Percentiles rank a stretch among this genome's conserved stretches.
Conservation (phyloP, 1,140 invertebrate species). For the Brevipalpus yothersi region DNA sequence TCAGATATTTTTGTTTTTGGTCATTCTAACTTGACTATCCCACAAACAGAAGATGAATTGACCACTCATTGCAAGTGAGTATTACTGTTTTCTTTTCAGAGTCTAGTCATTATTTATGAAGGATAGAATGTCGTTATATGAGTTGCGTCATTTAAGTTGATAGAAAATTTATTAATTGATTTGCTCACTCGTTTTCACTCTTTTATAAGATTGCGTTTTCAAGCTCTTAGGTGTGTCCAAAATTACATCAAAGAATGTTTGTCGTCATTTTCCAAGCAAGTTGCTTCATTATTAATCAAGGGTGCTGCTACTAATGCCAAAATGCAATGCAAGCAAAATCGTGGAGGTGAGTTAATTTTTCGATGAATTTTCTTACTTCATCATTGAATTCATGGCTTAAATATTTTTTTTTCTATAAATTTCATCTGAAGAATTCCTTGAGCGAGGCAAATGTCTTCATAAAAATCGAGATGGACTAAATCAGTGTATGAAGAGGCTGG, state of each 20-base stretch:
- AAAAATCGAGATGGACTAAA: neutral
- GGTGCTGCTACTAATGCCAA: neutral
- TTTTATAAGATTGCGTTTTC: neutral
- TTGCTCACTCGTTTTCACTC: neutral
- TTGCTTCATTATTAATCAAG: neutral
- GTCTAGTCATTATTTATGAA: too few species aligned
- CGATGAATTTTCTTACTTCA: neutral
- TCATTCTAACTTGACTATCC: neutral
- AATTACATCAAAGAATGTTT: neutral
- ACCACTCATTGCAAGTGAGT: neutral
- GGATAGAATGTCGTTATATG: too few species aligned
- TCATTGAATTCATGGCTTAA: neutral
- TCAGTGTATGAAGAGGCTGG: neutral
- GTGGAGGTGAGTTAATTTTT: neutral
- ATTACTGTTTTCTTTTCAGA: too few species aligned
- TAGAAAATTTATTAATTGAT: too few species aligned
- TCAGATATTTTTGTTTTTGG: neutral
- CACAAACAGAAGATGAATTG: neutral
- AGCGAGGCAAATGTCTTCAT: neutral
- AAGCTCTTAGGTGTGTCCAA: neutral
- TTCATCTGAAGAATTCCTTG: neutral
- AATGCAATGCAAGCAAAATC: neutral
- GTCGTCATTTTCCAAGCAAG: neutral
- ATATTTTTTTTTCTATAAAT: neutral
- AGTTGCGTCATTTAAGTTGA: too few species aligned